Conservation (phyloP, 2,113 vertebrate genomes). For the Vombatus ursinus region DNA sequence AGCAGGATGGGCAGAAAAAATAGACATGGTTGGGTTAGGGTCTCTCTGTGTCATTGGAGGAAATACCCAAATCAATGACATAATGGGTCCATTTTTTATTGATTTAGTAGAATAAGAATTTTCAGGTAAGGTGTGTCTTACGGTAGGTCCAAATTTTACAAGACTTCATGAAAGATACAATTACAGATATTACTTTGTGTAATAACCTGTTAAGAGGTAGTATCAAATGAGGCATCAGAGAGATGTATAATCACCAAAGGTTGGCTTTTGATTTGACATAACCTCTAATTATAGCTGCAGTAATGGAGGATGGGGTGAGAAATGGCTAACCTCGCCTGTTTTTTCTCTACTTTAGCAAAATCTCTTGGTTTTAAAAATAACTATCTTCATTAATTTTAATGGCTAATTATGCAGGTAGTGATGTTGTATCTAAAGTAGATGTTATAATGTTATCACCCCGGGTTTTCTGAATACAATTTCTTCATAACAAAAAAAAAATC, state of each 20-base stretch:
- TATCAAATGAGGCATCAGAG: neutral
- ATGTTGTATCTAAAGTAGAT: conserved; percentile 46
- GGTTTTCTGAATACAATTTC: conserved; percentile 27
- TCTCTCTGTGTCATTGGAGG: neutral
- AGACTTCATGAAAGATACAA: neutral
- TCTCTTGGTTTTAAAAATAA: conserved; percentile 44
- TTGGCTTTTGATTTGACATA: conserved; percentile 29
- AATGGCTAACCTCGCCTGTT: neutral
- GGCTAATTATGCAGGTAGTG: conserved; percentile 56
- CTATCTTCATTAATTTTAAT: neutral
- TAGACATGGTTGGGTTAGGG: neutral
- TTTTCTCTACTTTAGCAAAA: neutral
- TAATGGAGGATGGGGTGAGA: neutral
- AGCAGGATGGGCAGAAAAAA: neutral
- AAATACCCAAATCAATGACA: neutral
- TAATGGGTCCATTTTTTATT: neutral
- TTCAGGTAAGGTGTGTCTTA: neutral
- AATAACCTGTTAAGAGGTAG: neutral
- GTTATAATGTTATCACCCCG: neutral
- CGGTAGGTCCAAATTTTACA: neutral
- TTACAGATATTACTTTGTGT: neutral
- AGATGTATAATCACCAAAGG: neutral
- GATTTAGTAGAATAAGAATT: neutral
- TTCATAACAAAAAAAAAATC: conserved; percentile 46
- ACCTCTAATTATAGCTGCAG: neutral